Conservation (phyloP, 1,140 invertebrate species). For the Leptinotarsa texana region DNA sequence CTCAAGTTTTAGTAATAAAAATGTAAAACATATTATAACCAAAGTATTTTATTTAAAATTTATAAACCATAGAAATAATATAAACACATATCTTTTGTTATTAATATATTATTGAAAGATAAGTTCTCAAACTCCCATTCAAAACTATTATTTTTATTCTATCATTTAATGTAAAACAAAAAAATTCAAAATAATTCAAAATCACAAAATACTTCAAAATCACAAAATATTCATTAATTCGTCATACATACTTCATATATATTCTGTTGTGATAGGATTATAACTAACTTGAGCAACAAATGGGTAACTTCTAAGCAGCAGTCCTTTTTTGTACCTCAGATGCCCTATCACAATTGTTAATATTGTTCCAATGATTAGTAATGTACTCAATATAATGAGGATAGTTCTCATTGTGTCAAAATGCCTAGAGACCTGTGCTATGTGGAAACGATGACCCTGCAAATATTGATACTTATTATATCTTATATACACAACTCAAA, state of each 20-base stretch:
- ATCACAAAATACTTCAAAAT: too few relatives aligned
- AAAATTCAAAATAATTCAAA: too few relatives aligned
- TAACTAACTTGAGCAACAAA: constrained; percentile 40
- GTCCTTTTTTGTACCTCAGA: constrained; percentile 35
- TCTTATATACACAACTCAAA: not conserved
- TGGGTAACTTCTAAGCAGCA: constrained; percentile 30
- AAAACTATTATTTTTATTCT: too few relatives aligned
- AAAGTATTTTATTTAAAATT: too few relatives aligned
- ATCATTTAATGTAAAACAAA: too few relatives aligned
- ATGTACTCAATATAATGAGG: constrained; percentile 17
- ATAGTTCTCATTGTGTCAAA: constrained; percentile 27
- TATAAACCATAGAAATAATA: too few relatives aligned
- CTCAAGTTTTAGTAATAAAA: too few relatives aligned
- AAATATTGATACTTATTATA: not conserved
- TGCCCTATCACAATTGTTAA: constrained; percentile 25
- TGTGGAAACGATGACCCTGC: constrained; percentile 6
- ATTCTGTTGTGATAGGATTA: constrained; percentile 32
- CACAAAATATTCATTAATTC: too few relatives aligned
- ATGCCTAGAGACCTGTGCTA: constrained; percentile 13
- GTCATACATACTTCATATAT: constrained; percentile 3
- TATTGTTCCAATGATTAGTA: constrained; percentile 13
- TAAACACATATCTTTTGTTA: too few relatives aligned
- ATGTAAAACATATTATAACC: too few relatives aligned
- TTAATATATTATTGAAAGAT: too few relatives aligned
- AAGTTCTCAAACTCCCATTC: too few relatives aligned